Evolutionary conservation across 1,140 invertebrate species (phyloP).

Genomic region (Ptiloglossa arizonensis): DNA sequence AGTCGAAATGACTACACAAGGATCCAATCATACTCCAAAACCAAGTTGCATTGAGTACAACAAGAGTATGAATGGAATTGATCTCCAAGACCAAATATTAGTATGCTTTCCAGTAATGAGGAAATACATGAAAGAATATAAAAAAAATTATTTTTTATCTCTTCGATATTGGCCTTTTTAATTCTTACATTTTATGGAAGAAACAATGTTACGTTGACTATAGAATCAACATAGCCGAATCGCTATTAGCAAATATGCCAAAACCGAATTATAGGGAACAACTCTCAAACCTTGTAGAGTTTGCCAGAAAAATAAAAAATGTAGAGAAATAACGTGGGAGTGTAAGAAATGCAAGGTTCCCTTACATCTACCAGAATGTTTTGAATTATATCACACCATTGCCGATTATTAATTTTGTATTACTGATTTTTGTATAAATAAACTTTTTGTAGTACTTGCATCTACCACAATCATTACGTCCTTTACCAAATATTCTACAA

Average conservation of each 20-base stretch:
- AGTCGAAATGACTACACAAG: slow-evolving; percentile 31
- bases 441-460: slow-evolving; percentile 33
- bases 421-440: slow-evolving; percentile 40
- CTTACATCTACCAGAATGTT: slow-evolving; percentile 32
- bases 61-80: slow-evolving; percentile 48
- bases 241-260: slow-evolving; percentile 2
- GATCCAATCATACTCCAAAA: slow-evolving; percentile 30
- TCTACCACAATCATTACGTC: slow-evolving; percentile 21
- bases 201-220: slow-evolving; percentile 21
- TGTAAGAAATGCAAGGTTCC: slow-evolving; percentile 43
- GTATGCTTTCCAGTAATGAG: slow-evolving; percentile 50
- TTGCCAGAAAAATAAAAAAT: slow-evolving; percentile 33
- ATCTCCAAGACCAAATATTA: slow-evolving; percentile 48
- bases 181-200: slow-evolving; percentile 19
- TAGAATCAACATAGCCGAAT: slow-evolving; percentile 27
- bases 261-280: slow-evolving; percentile 11
- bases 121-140: slow-evolving; percentile 44
- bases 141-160: slow-evolving; percentile 43
- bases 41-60: slow-evolving; percentile 47
- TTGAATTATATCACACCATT: slow-evolving; percentile 37
- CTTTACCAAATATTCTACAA: slow-evolving; percentile 38
- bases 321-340: slow-evolving; percentile 37
- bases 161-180: slow-evolving; percentile 35
- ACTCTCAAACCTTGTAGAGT: slow-evolving; percentile 17
- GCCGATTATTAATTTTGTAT: slow-evolving; percentile 39